Conservation (phyloP, 2,888 invertebrate species). For the Lagria hirta region DNA sequence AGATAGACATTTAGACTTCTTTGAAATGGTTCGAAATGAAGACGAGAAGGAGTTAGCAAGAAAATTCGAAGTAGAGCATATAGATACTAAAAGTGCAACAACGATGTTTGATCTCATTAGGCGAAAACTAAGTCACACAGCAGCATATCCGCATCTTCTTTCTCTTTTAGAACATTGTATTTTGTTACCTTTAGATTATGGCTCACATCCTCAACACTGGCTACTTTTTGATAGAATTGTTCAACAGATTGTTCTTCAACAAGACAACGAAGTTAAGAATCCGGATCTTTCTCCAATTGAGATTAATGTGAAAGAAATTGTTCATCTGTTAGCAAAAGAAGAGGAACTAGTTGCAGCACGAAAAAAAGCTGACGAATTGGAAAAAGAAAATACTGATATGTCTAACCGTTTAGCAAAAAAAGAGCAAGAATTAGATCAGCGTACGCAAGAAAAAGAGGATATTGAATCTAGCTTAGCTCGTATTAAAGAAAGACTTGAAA, state of each 20-base stretch:
- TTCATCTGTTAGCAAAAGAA: conserved; percentile 88
- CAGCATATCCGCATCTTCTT: conserved; percentile 90
- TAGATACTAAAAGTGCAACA: conserved; percentile 91
- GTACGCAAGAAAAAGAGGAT: conserved; percentile 90
- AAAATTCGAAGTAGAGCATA: conserved; percentile 86
- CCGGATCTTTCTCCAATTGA: conserved; percentile 84
- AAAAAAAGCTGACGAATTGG: conserved; percentile 82
- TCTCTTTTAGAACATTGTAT: conserved; percentile 88
- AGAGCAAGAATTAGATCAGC: conserved; percentile 88
- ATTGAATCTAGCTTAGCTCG: conserved; percentile 75
- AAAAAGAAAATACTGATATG: conserved; percentile 86
- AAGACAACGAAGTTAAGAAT: conserved; percentile 62
- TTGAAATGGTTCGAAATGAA: conserved; percentile 96
- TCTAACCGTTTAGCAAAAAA: conserved; percentile 85
- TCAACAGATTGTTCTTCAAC: conserved; percentile 90
- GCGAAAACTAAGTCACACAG: conserved; percentile 86
- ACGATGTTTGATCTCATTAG: conserved; percentile 89
- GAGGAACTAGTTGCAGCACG: conserved; percentile 87
- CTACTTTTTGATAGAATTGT: conserved; percentile 89
- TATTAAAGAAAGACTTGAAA: conserved; percentile 85
- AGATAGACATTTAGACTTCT: conserved; percentile 96
- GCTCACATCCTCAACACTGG: conserved; percentile 90
- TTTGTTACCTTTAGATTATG: conserved; percentile 81
- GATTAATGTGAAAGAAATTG: conserved; percentile 89
- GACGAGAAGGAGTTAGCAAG: conserved; percentile 93